Evolutionary conservation across 2,888 invertebrate species (phyloP).

Genomic region (Drosophila fulvimacula): DNA sequence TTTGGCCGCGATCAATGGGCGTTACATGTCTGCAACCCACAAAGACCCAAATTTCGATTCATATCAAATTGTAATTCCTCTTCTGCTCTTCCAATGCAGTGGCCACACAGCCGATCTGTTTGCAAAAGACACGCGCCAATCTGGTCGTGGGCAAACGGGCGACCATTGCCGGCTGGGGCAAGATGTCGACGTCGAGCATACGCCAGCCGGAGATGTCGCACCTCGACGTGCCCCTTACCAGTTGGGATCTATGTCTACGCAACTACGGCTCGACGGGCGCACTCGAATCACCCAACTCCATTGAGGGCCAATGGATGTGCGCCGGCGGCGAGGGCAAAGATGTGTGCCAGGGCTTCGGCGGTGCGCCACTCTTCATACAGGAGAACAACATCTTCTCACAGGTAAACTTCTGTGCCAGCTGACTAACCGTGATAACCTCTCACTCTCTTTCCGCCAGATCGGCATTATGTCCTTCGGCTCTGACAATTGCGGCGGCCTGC

Average conservation of each 20-base stretch:
- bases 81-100: constrained; percentile 85
- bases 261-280: constrained; percentile 89
- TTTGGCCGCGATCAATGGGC: neutral
- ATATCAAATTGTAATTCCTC: neutral
- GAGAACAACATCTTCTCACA: constrained; percentile 88
- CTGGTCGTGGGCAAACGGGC: constrained; percentile 84
- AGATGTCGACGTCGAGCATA: constrained; percentile 86
- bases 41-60: neutral
- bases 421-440: neutral
- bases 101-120: constrained; percentile 91
- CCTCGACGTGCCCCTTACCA: constrained; percentile 88
- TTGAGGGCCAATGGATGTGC: constrained; percentile 88
- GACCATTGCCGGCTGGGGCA: constrained; percentile 87
- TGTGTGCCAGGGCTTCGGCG: constrained; percentile 92
- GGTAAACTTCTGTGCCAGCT: constrained; percentile 84
- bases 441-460: constrained; percentile 85
- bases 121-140: constrained; percentile 85
- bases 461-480: constrained; percentile 93
- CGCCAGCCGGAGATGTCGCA: constrained; percentile 88
- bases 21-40: neutral
- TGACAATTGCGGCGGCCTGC: constrained; percentile 90
- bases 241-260: constrained; percentile 88
- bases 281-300: constrained; percentile 85
- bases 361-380: constrained; percentile 89
- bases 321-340: constrained; percentile 91